Evolutionary conservation across 2,888 invertebrate species (phyloP).

Genomic region (Sphecodes monilicornis): DNA sequence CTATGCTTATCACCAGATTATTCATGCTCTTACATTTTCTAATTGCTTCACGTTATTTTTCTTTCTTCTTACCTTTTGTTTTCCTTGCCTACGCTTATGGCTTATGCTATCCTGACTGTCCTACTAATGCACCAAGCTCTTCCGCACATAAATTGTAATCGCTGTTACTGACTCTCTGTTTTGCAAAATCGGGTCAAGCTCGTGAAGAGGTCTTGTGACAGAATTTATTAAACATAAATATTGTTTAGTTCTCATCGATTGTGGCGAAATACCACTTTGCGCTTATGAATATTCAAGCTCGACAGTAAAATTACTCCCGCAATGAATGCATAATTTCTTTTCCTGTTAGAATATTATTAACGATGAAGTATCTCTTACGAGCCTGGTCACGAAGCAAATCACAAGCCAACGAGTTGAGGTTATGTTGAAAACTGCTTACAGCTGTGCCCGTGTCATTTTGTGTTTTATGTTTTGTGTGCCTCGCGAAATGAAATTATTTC

Average conservation of each 20-base stretch:
- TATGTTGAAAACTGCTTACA: not conserved
- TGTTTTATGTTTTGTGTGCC: not conserved
- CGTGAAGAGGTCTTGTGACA: not conserved
- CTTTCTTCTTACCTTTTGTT: not conserved
- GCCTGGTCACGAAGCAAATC: not conserved
- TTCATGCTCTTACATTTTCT: not conserved
- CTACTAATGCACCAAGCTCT: not conserved
- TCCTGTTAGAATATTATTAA: slow-evolving; percentile 6
- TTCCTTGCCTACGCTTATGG: not conserved
- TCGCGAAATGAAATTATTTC: not conserved
- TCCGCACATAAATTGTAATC: not conserved
- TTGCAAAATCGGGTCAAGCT: not conserved
- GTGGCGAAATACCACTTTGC: not conserved
- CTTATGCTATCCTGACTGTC: not conserved
- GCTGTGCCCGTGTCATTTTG: not conserved
- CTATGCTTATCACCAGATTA: not conserved
- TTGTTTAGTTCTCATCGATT: not conserved
- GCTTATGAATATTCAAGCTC: slow-evolving; percentile 1
- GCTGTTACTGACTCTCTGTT: not conserved
- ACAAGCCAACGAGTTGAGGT: not conserved
- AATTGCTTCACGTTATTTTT: not conserved
- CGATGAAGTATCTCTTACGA: slow-evolving; percentile 12
- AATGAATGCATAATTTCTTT: slow-evolving; percentile 12
- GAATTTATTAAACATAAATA: not conserved
- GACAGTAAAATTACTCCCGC: not conserved